Base-by-base conservation (phyloP, 2,113 vertebrate species). In the Colistium nudipinnis region DNA sequence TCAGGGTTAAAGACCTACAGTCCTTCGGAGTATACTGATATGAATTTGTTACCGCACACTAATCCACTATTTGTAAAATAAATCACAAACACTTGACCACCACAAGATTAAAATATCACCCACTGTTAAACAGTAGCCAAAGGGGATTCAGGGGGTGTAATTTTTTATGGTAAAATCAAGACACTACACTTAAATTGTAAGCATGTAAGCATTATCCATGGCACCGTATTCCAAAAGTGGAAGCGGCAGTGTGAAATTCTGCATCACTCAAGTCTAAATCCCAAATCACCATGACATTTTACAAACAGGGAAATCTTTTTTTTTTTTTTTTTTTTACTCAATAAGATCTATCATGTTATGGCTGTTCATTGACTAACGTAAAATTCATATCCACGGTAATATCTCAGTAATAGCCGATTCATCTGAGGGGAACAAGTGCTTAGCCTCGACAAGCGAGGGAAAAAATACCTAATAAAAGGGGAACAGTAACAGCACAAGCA, bases 251-350 rank as follows among this genome's bases (percentile, higher is more conserved):
- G 90, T 92, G 90, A 92, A 92, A 92, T 91, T 70, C 31, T 59
- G 78, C 74, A 89, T 90, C 78, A 83, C 83, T 83, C 79, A 52
- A 80, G 72, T 64, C 84, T 51, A 85, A 86, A 87, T 88, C 79
- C 80, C 83, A 90, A 88, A 89, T 90, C 86, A 81, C 81, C 83
- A 67, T 90, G 88, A 88, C 85, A 88, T 90, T 89, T 86, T 74
- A 81, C 86, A 89, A 84, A 87, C 67, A 48, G 72, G 59, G 66
- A 68, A 79, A 82, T 68, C 72, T 56, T 41, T 67, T 70, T 67
- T 66, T 75, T 56, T 48, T 25, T 22, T 2, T 22, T n/a, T 43
- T 27, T 45, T 39, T 63, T 41, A 14, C n/a, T 24, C 67, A 78
- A 74, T 85, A 78, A 83, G 62, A 85, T 78, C 73, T 53, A 71